Conservation (phyloP, 2,797 vertebrate species). For the Anguilla megastoma region DNA sequence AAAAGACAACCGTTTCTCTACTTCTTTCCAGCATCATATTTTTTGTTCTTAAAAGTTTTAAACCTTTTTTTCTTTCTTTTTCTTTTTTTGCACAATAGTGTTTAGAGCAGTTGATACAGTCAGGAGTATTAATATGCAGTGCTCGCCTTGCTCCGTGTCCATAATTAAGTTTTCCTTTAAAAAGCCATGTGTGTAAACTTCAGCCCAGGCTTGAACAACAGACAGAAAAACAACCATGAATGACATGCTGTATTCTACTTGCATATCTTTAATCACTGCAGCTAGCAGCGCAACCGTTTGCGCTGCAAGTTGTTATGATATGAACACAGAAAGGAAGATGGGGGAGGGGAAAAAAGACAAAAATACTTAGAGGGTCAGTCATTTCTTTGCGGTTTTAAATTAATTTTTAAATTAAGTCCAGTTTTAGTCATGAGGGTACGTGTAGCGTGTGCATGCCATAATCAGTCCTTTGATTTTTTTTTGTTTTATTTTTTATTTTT, state of each 20-base stretch:
- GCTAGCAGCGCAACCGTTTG: background rate
- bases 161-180: background rate
- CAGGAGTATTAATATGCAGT: background rate
- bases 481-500: background rate
- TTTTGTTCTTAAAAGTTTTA: background rate
- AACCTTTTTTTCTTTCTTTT: background rate
- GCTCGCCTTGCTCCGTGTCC: background rate
- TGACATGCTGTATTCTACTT: background rate
- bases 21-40: background rate
- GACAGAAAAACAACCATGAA: background rate
- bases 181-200: background rate
- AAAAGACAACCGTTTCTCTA: background rate
- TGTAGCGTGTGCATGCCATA: background rate
- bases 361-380: background rate
- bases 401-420: background rate
- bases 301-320: background rate
- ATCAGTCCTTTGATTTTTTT: background rate
- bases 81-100: background rate
- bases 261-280: background rate
- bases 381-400: background rate
- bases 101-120: background rate
- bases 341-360: background rate
- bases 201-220: background rate
- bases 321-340: background rate
- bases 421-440: background rate